Base-by-base conservation (phyloP, 2,888 invertebrate species). In the Synergus japonicus region DNA sequence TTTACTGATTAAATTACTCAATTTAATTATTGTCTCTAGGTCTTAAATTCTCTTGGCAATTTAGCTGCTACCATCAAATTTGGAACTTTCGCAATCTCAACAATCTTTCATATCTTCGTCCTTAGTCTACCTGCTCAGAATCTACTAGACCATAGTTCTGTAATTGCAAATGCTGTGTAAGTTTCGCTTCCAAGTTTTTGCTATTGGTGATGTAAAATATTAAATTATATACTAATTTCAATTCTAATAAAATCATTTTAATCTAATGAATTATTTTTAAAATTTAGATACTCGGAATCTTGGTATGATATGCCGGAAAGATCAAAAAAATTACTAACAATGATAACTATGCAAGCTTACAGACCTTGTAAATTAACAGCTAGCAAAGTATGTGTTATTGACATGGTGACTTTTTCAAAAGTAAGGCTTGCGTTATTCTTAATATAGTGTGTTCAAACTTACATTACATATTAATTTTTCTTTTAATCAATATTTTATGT, bases 291-390 rank as follows among this genome's bases (percentile, higher is more conserved):
- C 12, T 22, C 22, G 13, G 10, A 5, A 18, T 46, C 22, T 49
- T 69, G 69, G 69, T 69, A 49, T 13, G 46, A 13, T 29, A 49
- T 69, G 46, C 67, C 67, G 12, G 22, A n/a, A 18, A 22, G 46
- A 67, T 44, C 46, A 4, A 18, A 22, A 46, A 69, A 69, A 69
- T 49, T 69, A 13, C 2, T 69, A 15, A 44, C 29, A 2, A 49
- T 69, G 69, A 69, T 69, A 29, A 29, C 29, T 12, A 15, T 49
- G 13, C 46, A 46, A 46, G 22, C 22, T 29, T 13, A 29, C 13
- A 69, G 69, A 49, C 69, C 73, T 1, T 73, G 73, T n/a, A 73
- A 54, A 73, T 29, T 73, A 37, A 73, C 49, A 2, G n/a, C n/a
- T 73, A 54, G 73, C 12, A 29, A 49, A 69, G 8, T 54, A 15